phyloP scores from a whole-genome alignment of 37 sponge, comb jelly and placozoan genomes.

The Halichondria panicea region DNA sequence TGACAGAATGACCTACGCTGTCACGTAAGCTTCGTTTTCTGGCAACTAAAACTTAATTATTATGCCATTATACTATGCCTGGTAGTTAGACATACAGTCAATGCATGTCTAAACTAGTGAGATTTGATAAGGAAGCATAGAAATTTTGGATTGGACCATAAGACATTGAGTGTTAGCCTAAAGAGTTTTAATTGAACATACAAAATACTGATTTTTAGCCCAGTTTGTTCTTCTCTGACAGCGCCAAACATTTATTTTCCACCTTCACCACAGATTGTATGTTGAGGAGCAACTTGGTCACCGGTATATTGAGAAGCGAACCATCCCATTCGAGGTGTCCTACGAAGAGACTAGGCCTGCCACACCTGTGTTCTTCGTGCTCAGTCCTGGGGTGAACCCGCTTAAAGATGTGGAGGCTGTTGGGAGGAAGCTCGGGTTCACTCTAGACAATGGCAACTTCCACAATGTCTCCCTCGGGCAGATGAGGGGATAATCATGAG shows the following conservation, averaged over 20 bases:
- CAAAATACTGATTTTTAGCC: too few relatives aligned
- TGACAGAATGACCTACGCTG: constrained; percentile 99
- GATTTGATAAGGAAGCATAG: too few relatives aligned
- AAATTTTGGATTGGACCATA: too few relatives aligned
- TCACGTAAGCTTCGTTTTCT: constrained; percentile 50
- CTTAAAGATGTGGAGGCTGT: constrained; percentile 98
- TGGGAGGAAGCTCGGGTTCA: constrained; percentile 93
- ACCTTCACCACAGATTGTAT: constrained; percentile 62
- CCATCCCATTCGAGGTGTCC: constrained; percentile 90
- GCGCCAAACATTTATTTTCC: too few relatives aligned
- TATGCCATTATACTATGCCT: neutral
- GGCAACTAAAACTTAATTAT: neutral
- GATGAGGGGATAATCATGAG: too few relatives aligned
- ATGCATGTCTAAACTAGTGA: neutral
- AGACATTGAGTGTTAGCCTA: too few relatives aligned
- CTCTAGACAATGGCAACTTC: constrained; percentile 84
- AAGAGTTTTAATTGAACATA: too few relatives aligned
- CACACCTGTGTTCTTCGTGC: constrained; percentile 98
- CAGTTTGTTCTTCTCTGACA: too few relatives aligned
- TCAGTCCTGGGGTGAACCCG: constrained; percentile 98
- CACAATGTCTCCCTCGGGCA: constrained; percentile 99
- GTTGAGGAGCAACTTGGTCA: constrained; percentile 96
- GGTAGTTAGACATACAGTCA: neutral
- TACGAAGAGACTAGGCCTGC: constrained; percentile 97
- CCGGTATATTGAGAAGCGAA: constrained; percentile 88